Conservation (phyloP, 1,140 invertebrate genomes). For the Trichomalopsis sarcophagae region DNA sequence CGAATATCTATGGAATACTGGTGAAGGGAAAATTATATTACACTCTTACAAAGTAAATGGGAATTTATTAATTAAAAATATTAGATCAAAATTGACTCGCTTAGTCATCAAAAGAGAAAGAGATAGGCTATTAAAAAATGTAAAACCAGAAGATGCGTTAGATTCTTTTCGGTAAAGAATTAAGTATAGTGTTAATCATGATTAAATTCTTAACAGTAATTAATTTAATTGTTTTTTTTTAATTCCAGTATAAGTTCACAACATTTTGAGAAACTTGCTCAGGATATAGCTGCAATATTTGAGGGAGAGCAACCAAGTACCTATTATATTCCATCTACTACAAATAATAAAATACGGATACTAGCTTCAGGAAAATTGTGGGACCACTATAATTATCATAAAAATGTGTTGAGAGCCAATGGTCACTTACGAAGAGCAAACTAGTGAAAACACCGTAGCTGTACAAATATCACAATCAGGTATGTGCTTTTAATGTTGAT, state of each 20-base stretch:
- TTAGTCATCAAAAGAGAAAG: neutral
- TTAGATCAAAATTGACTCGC: neutral
- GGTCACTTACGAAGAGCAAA: too few relatives aligned
- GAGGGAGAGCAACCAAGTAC: neutral
- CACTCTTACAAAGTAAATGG: neutral
- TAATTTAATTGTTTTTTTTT: too few relatives aligned
- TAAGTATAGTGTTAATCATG: neutral
- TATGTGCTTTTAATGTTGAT: too few relatives aligned
- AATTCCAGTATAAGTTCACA: neutral
- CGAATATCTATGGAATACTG: neutral
- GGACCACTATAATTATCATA: too few relatives aligned
- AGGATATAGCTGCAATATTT: neutral
- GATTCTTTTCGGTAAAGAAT: neutral
- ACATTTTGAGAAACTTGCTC: neutral
- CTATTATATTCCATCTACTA: too few relatives aligned
- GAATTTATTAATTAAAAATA: neutral
- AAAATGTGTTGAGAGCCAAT: too few relatives aligned
- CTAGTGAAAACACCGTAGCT: too few relatives aligned
- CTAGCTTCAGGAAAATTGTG: too few relatives aligned
- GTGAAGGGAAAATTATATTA: neutral
- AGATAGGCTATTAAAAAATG: neutral
- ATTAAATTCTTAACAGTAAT: neutral
- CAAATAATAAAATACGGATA: too few relatives aligned
- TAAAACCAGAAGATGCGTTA: neutral
- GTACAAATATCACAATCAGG: too few relatives aligned